Base-by-base conservation (phyloP, 2,113 vertebrate genomes). In the Bagarius yarrelli region DNA sequence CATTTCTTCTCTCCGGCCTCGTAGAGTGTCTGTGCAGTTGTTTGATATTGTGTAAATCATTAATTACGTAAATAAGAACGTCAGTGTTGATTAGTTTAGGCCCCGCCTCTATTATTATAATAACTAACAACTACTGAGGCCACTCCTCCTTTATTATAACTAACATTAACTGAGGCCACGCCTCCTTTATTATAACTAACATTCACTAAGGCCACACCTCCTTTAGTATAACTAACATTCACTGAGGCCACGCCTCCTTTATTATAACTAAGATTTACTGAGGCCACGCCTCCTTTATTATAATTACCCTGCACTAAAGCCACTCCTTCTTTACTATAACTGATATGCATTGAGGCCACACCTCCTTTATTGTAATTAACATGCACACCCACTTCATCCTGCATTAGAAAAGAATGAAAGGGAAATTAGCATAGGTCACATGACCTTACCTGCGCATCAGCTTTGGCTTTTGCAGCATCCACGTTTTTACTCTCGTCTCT, bases 1-100 rank as follows among this genome's bases (percentile, higher is more conserved):
- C 94, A 96, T 76, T 85, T 92, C 83, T 96, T 95, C 89, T 97
- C 93, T 0, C 95, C 95, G 3, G 96, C 94, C 9, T 92, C 88
- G 27, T 94, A 96, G 57, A 96, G 89, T 30, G 87, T 84, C 94
- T 96, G 83, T 1, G 34, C 8, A 73, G 57, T 5, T 23, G 3
- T 4, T 3, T 3, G 36, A 40, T 6, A 40, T 40, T 40, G n/a
- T n/a, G n/a, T n/a, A n/a, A n/a, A n/a, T n/a, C n/a, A n/a, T n/a
- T n/a, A n/a, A n/a, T n/a, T n/a, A n/a, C n/a, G n/a, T n/a, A n/a
- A n/a, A n/a, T n/a, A n/a, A n/a, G n/a, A n/a, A n/a, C n/a, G n/a
- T n/a, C n/a, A n/a, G n/a, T n/a, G n/a, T n/a, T n/a, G n/a, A n/a
- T 12, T 25, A 25, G 57, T 8, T 12, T 11, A 59, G 57, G 57